Evolutionary conservation across 2,888 invertebrate species (phyloP).

Genomic region (Lycophotia porphyrea): DNA sequence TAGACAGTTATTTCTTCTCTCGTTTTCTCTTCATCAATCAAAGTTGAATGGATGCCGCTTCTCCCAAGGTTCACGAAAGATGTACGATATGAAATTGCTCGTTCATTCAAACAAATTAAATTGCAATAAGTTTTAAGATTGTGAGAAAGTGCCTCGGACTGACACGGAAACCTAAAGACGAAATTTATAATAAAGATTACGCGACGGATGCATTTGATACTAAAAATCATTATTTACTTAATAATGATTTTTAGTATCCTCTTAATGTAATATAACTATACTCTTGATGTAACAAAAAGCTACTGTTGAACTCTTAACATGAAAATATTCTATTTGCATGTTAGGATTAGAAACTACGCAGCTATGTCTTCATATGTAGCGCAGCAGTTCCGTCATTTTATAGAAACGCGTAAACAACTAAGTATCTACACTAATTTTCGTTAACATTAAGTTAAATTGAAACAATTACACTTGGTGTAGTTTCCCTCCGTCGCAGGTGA

Average conservation of each 20-base stretch:
- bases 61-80: constrained; percentile 50
- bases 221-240: not conserved
- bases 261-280: too few species aligned
- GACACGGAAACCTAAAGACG: constrained; percentile 47
- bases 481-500: constrained; percentile 69
- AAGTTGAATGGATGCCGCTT: constrained; percentile 53
- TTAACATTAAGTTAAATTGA: constrained; percentile 58
- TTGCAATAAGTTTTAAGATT: constrained; percentile 59
- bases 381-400: constrained; percentile 32
- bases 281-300: too few species aligned
- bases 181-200: constrained; percentile 7
- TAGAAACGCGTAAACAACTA: constrained; percentile 39
- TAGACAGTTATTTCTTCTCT: constrained; percentile 42
- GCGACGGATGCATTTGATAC: not conserved
- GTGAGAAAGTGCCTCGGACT: constrained; percentile 48
- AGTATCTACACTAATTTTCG: constrained; percentile 46
- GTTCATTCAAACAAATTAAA: constrained; percentile 67
- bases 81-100: constrained; percentile 60
- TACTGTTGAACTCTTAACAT: not conserved
- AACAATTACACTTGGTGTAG: constrained; percentile 61
- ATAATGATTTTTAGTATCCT: too few species aligned
- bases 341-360: constrained; percentile 13
- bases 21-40: constrained; percentile 67
- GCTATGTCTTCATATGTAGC: constrained; percentile 13
- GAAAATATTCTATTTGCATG: not conserved